These are phyloP conservation scores for Equus quagga DNA, from an alignment of 2,113 vertebrate species.

Conservation along the genomic window DNA sequence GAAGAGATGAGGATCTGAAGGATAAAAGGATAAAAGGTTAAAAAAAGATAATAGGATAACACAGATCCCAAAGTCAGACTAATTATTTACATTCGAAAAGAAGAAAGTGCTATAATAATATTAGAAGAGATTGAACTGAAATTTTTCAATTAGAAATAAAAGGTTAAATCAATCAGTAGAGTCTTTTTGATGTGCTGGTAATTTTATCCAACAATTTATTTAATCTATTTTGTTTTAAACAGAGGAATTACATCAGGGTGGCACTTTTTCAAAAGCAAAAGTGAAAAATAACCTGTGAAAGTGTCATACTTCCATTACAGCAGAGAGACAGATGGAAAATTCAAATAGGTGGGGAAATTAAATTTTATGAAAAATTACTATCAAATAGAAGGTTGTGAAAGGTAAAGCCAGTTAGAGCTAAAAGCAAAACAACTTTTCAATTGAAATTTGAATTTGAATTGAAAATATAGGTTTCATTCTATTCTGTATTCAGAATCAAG, in stretches of 20 bases:
- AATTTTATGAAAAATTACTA: slow-evolving; percentile 25
- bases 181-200: background rate
- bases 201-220: background rate
- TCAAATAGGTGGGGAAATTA: background rate
- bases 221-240: background rate
- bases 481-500: background rate
- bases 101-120: background rate
- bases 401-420: background rate
- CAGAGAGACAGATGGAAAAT: background rate
- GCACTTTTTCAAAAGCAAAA: background rate
- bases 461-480: background rate
- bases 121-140: background rate
- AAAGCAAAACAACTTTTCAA: background rate
- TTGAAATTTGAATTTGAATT: background rate
- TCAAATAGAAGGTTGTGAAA: background rate
- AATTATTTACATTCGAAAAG: background rate
- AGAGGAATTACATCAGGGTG: background rate
- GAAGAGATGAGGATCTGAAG: background rate
- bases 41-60: background rate
- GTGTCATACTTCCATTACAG: background rate
- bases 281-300: background rate
- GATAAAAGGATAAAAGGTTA: background rate
- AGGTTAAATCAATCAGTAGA: background rate
- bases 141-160: background rate
- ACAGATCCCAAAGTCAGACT: background rate